Base-by-base conservation (phyloP, 2,888 invertebrate genomes). In the Caenorhabditis angaria region DNA sequence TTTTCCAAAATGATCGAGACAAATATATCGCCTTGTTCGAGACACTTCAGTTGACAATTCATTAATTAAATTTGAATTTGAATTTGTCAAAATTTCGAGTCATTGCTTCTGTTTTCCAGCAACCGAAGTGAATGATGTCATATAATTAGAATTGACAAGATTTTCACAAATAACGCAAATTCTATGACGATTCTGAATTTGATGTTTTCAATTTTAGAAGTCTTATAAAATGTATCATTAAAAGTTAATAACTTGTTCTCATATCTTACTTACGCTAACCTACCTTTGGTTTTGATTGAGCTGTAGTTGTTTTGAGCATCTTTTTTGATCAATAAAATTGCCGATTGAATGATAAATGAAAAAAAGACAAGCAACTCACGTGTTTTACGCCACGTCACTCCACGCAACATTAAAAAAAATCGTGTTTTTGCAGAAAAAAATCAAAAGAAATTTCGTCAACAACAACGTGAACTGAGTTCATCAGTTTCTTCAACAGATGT, bases 391-490 rank as follows among this genome's bases (percentile, higher is more conserved):
- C n/a, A n/a, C n/a, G n/a, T n/a, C n/a, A n/a, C n/a, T n/a, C n/a
- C n/a, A n/a, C n/a, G n/a, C n/a, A n/a, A n/a, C n/a, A n/a, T n/a
- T n/a, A n/a, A n/a, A n/a, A n/a, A n/a, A n/a, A n/a, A n/a, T n/a
- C n/a, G n/a, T 22, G 3, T 54, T 32, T 32, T 55, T 35, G 24
- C 51, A 60, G 65, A 65, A 6, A 35, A 65, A 24, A 29, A 61
- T n/a, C 35, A 48, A 14, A 2, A 10, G 6, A 10, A 20, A 2
- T 60, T 61, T 50, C 65, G 60, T 41, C 18, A 55, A 10, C 60
- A 65, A 22, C 59, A 65, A 58, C 51, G 64, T n/a, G 41, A 66
- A 3, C 18, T 65, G 27, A 27, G 10, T 18, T 47, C 24, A n/a
- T 32, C 47, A 62, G 53, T 27, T 18, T 12, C 3, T 25, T 22